These are phyloP conservation scores for Drosophila eugracilis DNA, from an alignment of 1,140 invertebrate genomes.

Conservation along the genomic window DNA sequence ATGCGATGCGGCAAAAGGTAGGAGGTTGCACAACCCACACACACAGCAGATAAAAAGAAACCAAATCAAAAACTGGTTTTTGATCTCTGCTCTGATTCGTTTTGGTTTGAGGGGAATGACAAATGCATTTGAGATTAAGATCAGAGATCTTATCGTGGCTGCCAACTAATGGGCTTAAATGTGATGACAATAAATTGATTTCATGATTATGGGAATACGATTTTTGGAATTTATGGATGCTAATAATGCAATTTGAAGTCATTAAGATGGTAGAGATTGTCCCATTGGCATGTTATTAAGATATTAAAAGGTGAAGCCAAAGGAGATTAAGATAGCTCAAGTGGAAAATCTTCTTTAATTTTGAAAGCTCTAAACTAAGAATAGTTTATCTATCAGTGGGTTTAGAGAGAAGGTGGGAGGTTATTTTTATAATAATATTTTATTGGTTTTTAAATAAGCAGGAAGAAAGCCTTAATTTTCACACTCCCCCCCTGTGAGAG, in stretches of 20 bases:
- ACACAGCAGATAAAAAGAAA: slow-evolving; percentile 18
- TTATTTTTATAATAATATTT: too few relatives aligned
- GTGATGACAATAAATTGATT: slow-evolving; percentile 56
- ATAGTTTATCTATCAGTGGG: background rate
- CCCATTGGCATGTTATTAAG: slow-evolving; percentile 4
- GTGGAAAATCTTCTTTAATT: background rate
- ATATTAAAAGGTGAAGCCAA: slow-evolving; percentile 4
- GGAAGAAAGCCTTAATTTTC: slow-evolving; percentile 8
- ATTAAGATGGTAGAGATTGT: slow-evolving; percentile 26
- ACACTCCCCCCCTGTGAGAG: slow-evolving; percentile 2
- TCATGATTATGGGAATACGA: slow-evolving; percentile 34
- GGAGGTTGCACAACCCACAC: slow-evolving; percentile 48
- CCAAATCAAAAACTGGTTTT: slow-evolving; percentile 22
- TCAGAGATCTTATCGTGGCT: slow-evolving; percentile 32
- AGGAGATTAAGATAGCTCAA: slow-evolving; percentile 3
- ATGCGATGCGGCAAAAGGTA: slow-evolving; percentile 19
- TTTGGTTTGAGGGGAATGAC: slow-evolving; percentile 40
- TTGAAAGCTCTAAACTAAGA: background rate
- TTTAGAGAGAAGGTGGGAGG: background rate
- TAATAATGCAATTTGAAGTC: slow-evolving; percentile 42
- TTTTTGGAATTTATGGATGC: slow-evolving; percentile 26
- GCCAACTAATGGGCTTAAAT: slow-evolving; percentile 49
- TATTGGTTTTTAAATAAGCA: slow-evolving; percentile 21
- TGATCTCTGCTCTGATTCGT: slow-evolving; percentile 49
- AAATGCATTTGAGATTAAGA: slow-evolving; percentile 45